phyloP scores from a whole-genome alignment of 2,888 invertebrate genomes.

The Andrena camellia region DNA sequence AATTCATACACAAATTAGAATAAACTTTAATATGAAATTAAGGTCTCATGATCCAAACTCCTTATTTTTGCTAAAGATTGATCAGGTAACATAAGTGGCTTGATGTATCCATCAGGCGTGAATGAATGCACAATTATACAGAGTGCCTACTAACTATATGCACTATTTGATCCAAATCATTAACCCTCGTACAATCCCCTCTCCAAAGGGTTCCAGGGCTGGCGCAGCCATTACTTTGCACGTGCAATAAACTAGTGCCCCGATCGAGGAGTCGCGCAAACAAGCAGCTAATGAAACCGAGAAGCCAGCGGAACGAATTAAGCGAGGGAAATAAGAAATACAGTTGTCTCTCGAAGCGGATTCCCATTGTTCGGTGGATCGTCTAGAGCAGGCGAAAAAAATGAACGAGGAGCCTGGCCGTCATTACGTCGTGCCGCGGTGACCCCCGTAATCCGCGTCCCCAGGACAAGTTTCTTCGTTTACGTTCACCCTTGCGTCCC shows the following conservation, averaged over 20 bases:
- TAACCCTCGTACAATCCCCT: background rate
- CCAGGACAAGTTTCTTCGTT: conserved; percentile 67
- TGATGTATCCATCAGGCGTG: too few relatives aligned
- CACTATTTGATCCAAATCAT: background rate
- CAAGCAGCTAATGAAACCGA: conserved; percentile 27
- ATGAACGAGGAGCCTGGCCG: conserved; percentile 39
- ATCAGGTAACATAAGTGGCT: too few relatives aligned
- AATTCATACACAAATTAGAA: too few relatives aligned
- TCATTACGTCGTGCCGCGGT: conserved; percentile 55
- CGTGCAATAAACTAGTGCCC: background rate
- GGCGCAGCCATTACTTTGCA: background rate
- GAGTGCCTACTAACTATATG: too few relatives aligned
- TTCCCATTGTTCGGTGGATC: conserved; percentile 25
- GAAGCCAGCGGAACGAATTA: conserved; percentile 28
- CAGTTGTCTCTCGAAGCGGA: conserved; percentile 8
- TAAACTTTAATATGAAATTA: too few relatives aligned
- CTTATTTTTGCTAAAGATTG: too few relatives aligned
- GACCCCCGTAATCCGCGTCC: conserved; percentile 58
- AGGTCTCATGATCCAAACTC: too few relatives aligned
- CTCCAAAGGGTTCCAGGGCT: background rate
- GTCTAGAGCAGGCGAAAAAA: background rate
- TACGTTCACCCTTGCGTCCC: conserved; percentile 63
- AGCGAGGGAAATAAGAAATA: conserved; percentile 15
- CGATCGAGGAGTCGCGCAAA: conserved; percentile 2
- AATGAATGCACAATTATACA: too few relatives aligned